These are phyloP conservation scores for Plebejus argus DNA, from an alignment of 2,888 invertebrate genomes.

Conservation along the genomic window DNA sequence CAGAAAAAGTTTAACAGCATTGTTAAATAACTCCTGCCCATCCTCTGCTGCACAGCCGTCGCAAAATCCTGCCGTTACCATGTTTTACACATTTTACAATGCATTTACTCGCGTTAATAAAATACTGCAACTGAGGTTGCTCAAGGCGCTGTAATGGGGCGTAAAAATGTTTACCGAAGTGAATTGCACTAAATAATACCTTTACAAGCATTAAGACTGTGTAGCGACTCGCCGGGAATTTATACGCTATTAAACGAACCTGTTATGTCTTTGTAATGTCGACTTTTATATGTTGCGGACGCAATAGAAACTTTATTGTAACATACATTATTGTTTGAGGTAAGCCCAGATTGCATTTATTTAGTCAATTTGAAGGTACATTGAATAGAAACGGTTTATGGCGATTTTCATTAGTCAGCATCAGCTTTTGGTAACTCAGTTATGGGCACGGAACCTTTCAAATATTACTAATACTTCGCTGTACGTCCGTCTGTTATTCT, in stretches of 20 bases:
- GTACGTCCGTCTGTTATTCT: background rate
- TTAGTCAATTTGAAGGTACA: no score
- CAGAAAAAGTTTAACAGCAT: no score
- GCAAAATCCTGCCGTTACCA: background rate
- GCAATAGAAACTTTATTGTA: slow-evolving; percentile 21
- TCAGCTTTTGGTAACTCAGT: no score
- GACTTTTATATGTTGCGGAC: slow-evolving; percentile 23
- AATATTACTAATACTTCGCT: no score
- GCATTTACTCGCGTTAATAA: slow-evolving; percentile 5
- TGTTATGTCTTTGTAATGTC: slow-evolving; percentile 26
- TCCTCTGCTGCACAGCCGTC: no score
- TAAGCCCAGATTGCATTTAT: background rate
- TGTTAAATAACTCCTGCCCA: no score
- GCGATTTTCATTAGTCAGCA: no score
- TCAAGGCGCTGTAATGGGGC: slow-evolving; percentile 30
- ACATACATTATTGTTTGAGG: slow-evolving; percentile 10
- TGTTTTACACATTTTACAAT: background rate
- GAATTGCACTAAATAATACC: slow-evolving; percentile 56
- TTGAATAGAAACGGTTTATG: no score
- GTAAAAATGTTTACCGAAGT: slow-evolving; percentile 35
- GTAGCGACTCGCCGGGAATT: slow-evolving; percentile 52
- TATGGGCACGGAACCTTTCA: no score
- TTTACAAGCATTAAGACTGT: slow-evolving; percentile 57
- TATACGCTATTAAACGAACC: slow-evolving; percentile 44
- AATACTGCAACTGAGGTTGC: slow-evolving; percentile 10